A percentile compares a stretch with the other conserved stretches of the same genome.
These are phyloP conservation scores for Clavelina lepadiformis DNA, from an alignment of 23 tunicate genomes.

Conservation along the genomic window DNA sequence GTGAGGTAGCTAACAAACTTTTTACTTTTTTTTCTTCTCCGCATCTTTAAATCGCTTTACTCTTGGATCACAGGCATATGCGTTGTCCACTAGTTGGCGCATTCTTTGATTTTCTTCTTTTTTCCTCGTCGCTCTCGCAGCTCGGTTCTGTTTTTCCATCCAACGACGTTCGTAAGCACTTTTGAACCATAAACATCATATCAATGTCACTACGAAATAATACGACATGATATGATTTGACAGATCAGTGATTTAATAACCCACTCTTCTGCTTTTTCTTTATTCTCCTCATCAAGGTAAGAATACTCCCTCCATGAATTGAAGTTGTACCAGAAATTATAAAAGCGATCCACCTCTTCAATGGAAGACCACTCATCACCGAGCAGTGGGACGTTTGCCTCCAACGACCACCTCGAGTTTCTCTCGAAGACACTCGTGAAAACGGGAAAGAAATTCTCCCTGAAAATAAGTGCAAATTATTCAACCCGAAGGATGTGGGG, in stretches of 20 bases:
- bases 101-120: constrained; percentile 86
- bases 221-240: not conserved
- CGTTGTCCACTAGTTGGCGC: constrained; percentile 90
- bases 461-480: no score
- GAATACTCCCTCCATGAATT: constrained; percentile 97
- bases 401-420: constrained; percentile 75
- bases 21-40: constrained; percentile 71
- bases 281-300: constrained; percentile 83
- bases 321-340: constrained; percentile 88
- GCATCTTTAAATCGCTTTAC: constrained; percentile 61
- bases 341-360: constrained; percentile 76
- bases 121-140: constrained; percentile 78
- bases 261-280: constrained; percentile 90
- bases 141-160: constrained; percentile 93
- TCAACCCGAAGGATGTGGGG: no score
- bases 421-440: constrained; percentile 78
- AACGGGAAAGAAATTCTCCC: constrained; percentile 58
- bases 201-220: not conserved
- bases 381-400: constrained; percentile 60
- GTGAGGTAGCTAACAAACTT: no score
- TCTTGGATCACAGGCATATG: constrained; percentile 92
- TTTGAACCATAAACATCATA: not conserved
- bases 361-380: constrained; percentile 52
- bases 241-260: not conserved
- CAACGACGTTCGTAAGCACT: constrained; percentile 87